Conservation (phyloP, 2,797 vertebrate genomes). For the Phrynocephalus guinanensis region DNA sequence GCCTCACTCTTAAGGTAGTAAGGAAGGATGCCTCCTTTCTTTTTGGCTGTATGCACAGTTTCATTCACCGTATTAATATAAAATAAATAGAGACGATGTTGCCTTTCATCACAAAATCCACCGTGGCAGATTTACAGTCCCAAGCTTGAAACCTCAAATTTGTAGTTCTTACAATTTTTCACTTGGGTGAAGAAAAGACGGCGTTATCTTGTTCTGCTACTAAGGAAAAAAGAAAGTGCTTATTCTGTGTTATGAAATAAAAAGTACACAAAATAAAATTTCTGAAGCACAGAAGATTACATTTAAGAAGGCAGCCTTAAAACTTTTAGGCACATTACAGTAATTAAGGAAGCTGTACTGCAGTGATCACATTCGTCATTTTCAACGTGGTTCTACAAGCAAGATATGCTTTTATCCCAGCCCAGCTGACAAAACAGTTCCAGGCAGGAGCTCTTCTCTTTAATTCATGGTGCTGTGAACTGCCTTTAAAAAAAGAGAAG, state of each 20-base stretch:
- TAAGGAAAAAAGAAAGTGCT: constrained; percentile 74
- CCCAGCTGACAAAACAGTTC: constrained; percentile 63
- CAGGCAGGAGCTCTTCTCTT: constrained; percentile 65
- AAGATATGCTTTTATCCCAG: constrained; percentile 68
- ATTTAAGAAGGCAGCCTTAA: constrained; percentile 88
- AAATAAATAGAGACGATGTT: constrained; percentile 77
- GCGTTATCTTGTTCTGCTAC: constrained; percentile 64
- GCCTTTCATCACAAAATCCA: constrained; percentile 73
- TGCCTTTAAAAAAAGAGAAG: constrained; percentile 49
- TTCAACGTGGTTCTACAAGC: constrained; percentile 70
- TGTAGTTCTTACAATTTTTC: constrained; percentile 63
- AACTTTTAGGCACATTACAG: constrained; percentile 91
- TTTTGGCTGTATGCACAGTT: constrained; percentile 53
- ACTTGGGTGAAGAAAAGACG: constrained; percentile 72
- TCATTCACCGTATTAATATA: constrained; percentile 72
- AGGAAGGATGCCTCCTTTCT: neutral
- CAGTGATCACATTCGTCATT: constrained; percentile 79
- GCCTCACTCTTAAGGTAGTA: constrained; percentile 1
- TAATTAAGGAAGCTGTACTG: constrained; percentile 81
- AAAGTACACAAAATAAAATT: constrained; percentile 85
- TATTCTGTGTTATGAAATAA: constrained; percentile 74
- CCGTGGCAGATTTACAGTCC: constrained; percentile 79
- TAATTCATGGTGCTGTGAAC: constrained; percentile 61
- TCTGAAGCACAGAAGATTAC: constrained; percentile 85
- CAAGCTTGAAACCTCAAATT: constrained; percentile 68